Base-by-base conservation (phyloP, 2,113 vertebrate genomes). In the Lepus americanus region DNA sequence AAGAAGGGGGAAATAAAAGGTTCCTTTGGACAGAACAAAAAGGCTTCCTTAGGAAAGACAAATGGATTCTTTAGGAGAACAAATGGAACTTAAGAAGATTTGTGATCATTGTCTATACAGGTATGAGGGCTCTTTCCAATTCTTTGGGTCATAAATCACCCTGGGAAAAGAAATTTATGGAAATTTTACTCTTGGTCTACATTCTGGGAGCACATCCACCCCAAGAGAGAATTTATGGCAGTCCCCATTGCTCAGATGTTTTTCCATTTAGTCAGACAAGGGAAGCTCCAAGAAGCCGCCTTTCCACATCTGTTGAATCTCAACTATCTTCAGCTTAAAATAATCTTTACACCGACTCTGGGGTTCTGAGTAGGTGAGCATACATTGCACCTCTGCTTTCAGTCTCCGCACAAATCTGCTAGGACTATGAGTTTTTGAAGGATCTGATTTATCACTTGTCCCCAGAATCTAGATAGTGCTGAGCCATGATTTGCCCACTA, bases 281-380 rank as follows among this genome's bases (percentile, higher is more conserved):
- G 31, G 36, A 74, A 79, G 19, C 27, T 61, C 22, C 33, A 39
- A 84, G 27, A 70, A 85, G 81, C 6, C 76, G 81, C 76, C 61
- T 87, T 81, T 63, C 87, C 63, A 16, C 39, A 76, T 93, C 81
- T 93, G 6, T n/a, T 87, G 27, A 90, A 73, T 90, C 36, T 92
- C 67, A 82, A 77, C 49, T 67, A 44, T 73, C 73, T 89, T 74
- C 29, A 53, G 29, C 64, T 87, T 94, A 70, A 88, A 74, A 39
- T 51, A 27, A 63, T 59, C 44, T 59, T 70, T 66, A 36, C 19
- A 66, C 25, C 12, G 83, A n/a, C 31, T 82, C 33, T 14, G 20
- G 5, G 20, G 16, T 66, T 72, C 33, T 1, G 9, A 87, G 77
- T 64, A 79, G 14, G 11, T 70, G 19, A 39, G 53, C 55, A 67